phyloP scores from a whole-genome alignment of 2,113 vertebrate species.

The Ageneiosus marmoratus region DNA sequence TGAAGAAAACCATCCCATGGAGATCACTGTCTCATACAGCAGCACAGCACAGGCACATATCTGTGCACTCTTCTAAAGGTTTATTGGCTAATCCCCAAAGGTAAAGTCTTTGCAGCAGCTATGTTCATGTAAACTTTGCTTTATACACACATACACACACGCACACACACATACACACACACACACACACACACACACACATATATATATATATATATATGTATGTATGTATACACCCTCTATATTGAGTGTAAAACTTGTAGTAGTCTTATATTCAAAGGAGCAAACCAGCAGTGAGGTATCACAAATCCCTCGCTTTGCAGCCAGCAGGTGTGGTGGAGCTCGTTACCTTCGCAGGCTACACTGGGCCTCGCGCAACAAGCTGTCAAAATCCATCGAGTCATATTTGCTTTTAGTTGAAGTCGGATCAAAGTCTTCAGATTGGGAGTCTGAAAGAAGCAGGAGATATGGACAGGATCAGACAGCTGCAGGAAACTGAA shows the following conservation, averaged over 20 bases:
- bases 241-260: constrained; percentile 89
- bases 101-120: constrained; percentile 85
- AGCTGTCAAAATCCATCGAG: constrained; percentile 99
- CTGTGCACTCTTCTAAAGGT: constrained; percentile 66
- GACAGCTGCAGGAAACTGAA: background rate
- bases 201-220: constrained; percentile 53
- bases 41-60: constrained; percentile 64
- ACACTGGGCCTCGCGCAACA: constrained; percentile 95
- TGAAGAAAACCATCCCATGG: constrained; percentile 66
- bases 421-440: constrained; percentile 98
- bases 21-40: constrained; percentile 68
- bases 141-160: constrained; percentile 62
- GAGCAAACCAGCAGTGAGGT: constrained; percentile 76
- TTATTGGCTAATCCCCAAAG: constrained; percentile 68
- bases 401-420: constrained; percentile 99
- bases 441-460: constrained; percentile 87
- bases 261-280: constrained; percentile 80
- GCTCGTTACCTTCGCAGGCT: constrained; percentile 96
- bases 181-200: no score
- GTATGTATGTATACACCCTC: constrained; percentile 42
- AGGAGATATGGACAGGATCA: constrained; percentile 1
- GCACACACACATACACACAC: constrained; percentile 61
- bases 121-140: constrained; percentile 97
- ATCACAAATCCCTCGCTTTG: constrained; percentile 70
- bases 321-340: constrained; percentile 65